A percentile compares a stretch with the other conserved stretches of the same genome.
These are phyloP conservation scores for Nebria salina DNA, from an alignment of 2,888 invertebrate species.

Conservation along the genomic window DNA sequence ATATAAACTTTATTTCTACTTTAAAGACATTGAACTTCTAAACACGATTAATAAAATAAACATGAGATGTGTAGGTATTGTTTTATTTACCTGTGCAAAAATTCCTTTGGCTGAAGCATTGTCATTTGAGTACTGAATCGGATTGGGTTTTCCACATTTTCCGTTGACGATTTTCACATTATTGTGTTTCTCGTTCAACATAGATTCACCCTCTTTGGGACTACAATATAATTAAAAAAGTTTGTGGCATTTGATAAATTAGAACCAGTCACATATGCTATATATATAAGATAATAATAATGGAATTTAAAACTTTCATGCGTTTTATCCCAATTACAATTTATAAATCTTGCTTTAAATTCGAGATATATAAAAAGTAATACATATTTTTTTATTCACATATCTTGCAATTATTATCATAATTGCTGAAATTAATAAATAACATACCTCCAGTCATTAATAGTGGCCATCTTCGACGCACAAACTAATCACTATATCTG, in stretches of 20 bases:
- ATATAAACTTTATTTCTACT: background rate
- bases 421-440: background rate
- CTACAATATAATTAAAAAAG: conserved; percentile 24
- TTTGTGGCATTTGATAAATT: background rate
- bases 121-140: conserved; percentile 24
- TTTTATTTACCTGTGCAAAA: conserved; percentile 51
- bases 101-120: conserved; percentile 47
- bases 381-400: too few relatives aligned
- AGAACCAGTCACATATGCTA: background rate
- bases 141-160: background rate
- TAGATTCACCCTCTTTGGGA: conserved; percentile 28
- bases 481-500: background rate
- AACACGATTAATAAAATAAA: background rate
- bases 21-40: background rate
- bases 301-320: too few relatives aligned
- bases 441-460: conserved; percentile 24
- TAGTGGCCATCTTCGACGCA: background rate
- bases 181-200: conserved; percentile 24
- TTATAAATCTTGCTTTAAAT: too few relatives aligned
- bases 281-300: too few relatives aligned
- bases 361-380: too few relatives aligned
- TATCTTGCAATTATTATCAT: too few relatives aligned
- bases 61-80: background rate
- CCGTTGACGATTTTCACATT: conserved; percentile 37
- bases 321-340: too few relatives aligned